Evolutionary conservation across 2,113 vertebrate species (phyloP), one percentile per base, ranked within the genome.

Genomic region (Thalassarche chlororhynchos): DNA sequence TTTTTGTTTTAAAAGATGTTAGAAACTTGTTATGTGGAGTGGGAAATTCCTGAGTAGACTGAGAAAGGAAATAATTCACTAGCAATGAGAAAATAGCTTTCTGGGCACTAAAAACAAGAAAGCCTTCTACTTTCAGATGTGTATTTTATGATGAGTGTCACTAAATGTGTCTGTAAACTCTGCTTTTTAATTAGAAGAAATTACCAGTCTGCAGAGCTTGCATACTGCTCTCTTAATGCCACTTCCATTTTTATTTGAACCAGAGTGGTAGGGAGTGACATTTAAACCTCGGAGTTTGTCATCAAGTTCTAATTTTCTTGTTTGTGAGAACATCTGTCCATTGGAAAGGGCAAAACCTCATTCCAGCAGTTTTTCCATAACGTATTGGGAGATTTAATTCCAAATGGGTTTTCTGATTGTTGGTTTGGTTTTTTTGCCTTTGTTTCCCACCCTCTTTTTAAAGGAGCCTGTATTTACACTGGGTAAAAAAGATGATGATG

Each of bases 241-340:
- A 44, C 62, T 95, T 95, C 38, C 57, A 61, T 84, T 87, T 87
- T 91, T 76, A 65, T 89, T 89, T 91, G 93, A 87, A 69, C 47
- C 49, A 36, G 61, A 57, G 58, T 82, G 47, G 77, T 87, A 68
- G 61, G 64, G 81, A 94, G 44, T 83, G 81, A 89, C 78, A 94
- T 94, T 97, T 91, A 95, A 95, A 90, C 49, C 40, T 95, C 6
- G 1, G 61, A 79, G 31, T 95, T 91, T 94, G 91, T 97, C 81
- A 76, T 94, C 89, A 79, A 85, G 81, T 89, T 89, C 74, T 89
- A 52, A 93, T 97, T 94, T 94, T 87, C 84, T 85, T 3, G 2
- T 82, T 78, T 69, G 79, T 89, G 74, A 84, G 38, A 93, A 89
- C 84, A 87, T 94, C 91, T 97, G 89, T 87, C 93, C 28, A 34